Evolutionary conservation across 2,888 invertebrate species (phyloP).

Genomic region (Noctua fimbriata): DNA sequence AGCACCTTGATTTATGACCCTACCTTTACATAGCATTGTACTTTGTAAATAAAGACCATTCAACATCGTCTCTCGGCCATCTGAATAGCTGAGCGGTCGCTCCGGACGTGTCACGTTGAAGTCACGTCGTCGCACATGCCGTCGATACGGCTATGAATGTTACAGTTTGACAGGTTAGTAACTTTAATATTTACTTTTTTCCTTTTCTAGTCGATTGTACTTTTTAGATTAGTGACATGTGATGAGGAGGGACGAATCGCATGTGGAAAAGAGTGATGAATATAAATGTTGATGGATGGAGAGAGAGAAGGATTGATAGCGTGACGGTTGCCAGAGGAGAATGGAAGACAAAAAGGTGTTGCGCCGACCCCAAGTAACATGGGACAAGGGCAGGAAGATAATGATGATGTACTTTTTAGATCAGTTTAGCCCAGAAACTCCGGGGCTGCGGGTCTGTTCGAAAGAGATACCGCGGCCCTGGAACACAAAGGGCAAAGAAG

Average conservation of each 20-base stretch:
- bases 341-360: too few relatives aligned
- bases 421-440: too few relatives aligned
- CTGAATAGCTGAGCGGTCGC: neutral
- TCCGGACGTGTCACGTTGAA: neutral
- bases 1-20: neutral
- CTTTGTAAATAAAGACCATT: neutral
- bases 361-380: too few relatives aligned
- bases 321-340: too few relatives aligned
- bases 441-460: too few relatives aligned
- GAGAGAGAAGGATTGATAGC: too few relatives aligned
- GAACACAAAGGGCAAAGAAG: too few relatives aligned
- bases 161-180: neutral
- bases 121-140: conserved; percentile 1
- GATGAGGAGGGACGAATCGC: too few relatives aligned
- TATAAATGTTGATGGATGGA: too few relatives aligned
- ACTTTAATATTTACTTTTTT: neutral
- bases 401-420: neutral
- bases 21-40: neutral
- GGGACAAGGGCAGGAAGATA: too few relatives aligned
- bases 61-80: neutral
- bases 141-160: neutral
- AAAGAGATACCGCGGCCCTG: too few relatives aligned
- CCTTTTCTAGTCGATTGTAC: neutral
- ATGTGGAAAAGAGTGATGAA: too few relatives aligned
- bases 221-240: neutral